Percentiles rank a stretch among this genome's conserved stretches.
These are phyloP conservation scores for Limnodromus scolopaceus DNA, from an alignment of 2,797 vertebrate genomes.

Conservation along the genomic window DNA sequence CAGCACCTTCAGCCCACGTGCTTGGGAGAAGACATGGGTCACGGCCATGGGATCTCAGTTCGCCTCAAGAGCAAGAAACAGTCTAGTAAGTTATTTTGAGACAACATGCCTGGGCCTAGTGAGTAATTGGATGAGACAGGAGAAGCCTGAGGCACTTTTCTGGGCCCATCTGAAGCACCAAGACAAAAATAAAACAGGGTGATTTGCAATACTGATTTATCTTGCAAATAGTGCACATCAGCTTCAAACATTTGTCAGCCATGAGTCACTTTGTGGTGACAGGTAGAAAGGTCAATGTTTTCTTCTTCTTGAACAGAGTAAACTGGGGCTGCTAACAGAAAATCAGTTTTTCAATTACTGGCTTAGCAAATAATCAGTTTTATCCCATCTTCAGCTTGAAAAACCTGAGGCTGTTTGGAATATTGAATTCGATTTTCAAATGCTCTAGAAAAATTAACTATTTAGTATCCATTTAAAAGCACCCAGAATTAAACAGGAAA, in stretches of 20 bases:
- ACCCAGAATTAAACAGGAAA: background rate
- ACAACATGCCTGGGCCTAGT: background rate
- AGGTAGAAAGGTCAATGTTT: conserved; percentile 35
- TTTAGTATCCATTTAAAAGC: background rate
- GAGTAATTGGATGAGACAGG: background rate
- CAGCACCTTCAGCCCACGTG: background rate
- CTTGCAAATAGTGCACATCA: background rate
- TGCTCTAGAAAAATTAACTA: background rate
- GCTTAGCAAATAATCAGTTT: background rate
- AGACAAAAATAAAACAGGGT: background rate
- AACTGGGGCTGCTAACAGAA: background rate
- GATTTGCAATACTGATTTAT: conserved; percentile 2
- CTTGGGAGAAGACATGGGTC: background rate
- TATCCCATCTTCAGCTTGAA: background rate
- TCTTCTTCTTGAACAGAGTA: background rate
- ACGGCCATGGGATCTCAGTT: background rate
- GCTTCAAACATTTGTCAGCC: background rate
- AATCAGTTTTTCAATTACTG: conserved; percentile 6
- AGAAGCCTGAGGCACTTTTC: background rate
- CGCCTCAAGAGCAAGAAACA: background rate
- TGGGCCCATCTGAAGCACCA: background rate
- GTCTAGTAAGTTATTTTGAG: background rate
- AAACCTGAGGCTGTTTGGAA: background rate
- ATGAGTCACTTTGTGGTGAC: background rate
- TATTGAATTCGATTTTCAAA: background rate